These are phyloP conservation scores for Lota lota DNA, from an alignment of 2,113 vertebrate species.

Conservation along the genomic window DNA sequence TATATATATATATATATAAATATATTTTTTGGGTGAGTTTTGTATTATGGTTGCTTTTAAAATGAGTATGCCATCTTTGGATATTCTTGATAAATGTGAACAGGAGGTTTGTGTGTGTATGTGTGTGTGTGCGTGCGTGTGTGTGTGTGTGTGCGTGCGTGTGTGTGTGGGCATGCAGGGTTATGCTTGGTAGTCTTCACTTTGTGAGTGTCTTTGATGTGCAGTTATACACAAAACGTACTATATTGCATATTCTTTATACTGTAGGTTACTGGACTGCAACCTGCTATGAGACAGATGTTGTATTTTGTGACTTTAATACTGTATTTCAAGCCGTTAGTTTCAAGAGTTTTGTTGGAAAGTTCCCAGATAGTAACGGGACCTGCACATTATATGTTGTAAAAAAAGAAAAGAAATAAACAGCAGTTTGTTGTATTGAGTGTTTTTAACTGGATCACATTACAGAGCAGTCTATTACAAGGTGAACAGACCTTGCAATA, in stretches of 20 bases:
- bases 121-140: not conserved
- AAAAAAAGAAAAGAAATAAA: slow-evolving; percentile 25
- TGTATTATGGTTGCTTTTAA: slow-evolving; percentile 92
- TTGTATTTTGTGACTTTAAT: slow-evolving; percentile 90
- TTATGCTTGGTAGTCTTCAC: slow-evolving; percentile 38
- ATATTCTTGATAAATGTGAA: slow-evolving; percentile 78
- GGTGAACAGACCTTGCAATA: slow-evolving; percentile 74
- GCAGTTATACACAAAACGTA: slow-evolving; percentile 73
- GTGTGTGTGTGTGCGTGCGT: slow-evolving; percentile 23
- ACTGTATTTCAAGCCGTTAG: slow-evolving; percentile 86
- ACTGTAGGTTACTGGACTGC: slow-evolving; percentile 80
- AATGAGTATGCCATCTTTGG: slow-evolving; percentile 90
- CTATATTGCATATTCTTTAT: slow-evolving; percentile 81
- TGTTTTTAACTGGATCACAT: slow-evolving; percentile 81
- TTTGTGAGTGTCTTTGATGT: slow-evolving; percentile 76
- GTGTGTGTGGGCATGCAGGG: slow-evolving; percentile 36
- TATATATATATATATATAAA: slow-evolving; percentile 52
- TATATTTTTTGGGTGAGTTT: slow-evolving; percentile 94
- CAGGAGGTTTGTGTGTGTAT: slow-evolving; percentile 46
- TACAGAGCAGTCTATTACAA: slow-evolving; percentile 79
- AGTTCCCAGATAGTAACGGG: slow-evolving; percentile 63
- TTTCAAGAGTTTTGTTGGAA: slow-evolving; percentile 72
- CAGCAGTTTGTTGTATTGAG: slow-evolving; percentile 75
- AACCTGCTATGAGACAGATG: slow-evolving; percentile 84
- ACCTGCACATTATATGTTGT: slow-evolving; percentile 70